Conservation (phyloP, 2,888 invertebrate genomes). For the Meliscaeva auricollis region DNA sequence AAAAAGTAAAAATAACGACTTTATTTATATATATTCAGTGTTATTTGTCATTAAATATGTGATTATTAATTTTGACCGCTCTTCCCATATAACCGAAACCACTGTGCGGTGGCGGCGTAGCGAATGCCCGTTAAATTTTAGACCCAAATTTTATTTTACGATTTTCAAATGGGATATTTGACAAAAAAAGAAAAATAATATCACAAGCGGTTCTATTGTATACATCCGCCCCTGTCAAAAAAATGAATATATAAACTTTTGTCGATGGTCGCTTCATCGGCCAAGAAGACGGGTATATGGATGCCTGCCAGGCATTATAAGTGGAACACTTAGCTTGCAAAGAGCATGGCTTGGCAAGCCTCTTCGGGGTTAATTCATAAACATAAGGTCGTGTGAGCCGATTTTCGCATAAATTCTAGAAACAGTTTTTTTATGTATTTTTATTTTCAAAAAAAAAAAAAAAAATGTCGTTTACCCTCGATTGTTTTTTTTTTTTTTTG, state of each 20-base stretch:
- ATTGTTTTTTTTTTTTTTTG: constrained; percentile 20
- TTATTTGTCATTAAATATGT: too few relatives aligned
- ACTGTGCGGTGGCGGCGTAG: constrained; percentile 49
- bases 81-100: too few relatives aligned
- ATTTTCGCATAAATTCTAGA: constrained; percentile 56
- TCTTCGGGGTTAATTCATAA: constrained; percentile 40
- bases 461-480: constrained; percentile 34
- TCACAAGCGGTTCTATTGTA: constrained; percentile 61
- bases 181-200: constrained; percentile 56
- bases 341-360: constrained; percentile 47
- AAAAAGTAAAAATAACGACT: too few relatives aligned
- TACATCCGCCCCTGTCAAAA: constrained; percentile 59
- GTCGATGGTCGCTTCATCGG: constrained; percentile 27
- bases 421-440: neutral
- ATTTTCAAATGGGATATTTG: constrained; percentile 73
- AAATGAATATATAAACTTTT: constrained; percentile 66
- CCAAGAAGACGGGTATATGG: constrained; percentile 27
- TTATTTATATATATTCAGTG: too few relatives aligned
- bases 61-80: too few relatives aligned
- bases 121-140: constrained; percentile 68
- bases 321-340: constrained; percentile 54
- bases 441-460: constrained; percentile 25
- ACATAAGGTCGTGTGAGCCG: constrained; percentile 38
- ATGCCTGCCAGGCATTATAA: constrained; percentile 53
- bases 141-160: constrained; percentile 72